These are phyloP conservation scores for Leucophenga varia DNA, from an alignment of 1,140 invertebrate genomes.

Conservation along the genomic window DNA sequence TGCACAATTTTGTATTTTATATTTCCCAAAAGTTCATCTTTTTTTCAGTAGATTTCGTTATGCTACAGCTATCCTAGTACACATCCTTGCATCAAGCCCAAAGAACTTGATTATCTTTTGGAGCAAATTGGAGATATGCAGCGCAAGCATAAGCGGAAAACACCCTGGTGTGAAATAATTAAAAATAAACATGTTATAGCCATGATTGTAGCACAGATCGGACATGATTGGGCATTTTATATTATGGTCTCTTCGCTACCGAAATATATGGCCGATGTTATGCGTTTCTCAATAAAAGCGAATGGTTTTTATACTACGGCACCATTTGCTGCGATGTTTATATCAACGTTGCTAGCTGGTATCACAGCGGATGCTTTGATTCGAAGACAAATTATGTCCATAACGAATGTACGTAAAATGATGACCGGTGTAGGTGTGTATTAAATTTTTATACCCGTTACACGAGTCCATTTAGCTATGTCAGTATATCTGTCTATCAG, in stretches of 20 bases:
- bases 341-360: constrained; percentile 65
- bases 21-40: no score
- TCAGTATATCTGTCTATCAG: no score
- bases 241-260: constrained; percentile 81
- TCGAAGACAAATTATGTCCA: constrained; percentile 59
- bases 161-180: constrained; percentile 70
- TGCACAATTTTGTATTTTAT: no score
- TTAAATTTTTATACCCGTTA: no score
- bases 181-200: constrained; percentile 74
- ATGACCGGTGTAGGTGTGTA: no score
- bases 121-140: constrained; percentile 59
- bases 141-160: constrained; percentile 59
- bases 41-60: no score
- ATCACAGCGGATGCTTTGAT: constrained; percentile 68
- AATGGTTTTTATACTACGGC: constrained; percentile 67
- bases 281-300: constrained; percentile 75
- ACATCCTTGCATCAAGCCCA: constrained; percentile 78
- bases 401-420: constrained; percentile 66
- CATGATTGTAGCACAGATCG: constrained; percentile 68
- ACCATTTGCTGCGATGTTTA: constrained; percentile 70
- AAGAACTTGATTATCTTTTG: constrained; percentile 73
- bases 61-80: constrained; percentile 73
- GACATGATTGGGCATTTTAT: constrained; percentile 92
- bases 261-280: constrained; percentile 83
- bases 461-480: no score